Evolutionary conservation across 2,797 vertebrate species (phyloP), one percentile per base, ranked within the genome.

Genomic region (Esox lucius): DNA sequence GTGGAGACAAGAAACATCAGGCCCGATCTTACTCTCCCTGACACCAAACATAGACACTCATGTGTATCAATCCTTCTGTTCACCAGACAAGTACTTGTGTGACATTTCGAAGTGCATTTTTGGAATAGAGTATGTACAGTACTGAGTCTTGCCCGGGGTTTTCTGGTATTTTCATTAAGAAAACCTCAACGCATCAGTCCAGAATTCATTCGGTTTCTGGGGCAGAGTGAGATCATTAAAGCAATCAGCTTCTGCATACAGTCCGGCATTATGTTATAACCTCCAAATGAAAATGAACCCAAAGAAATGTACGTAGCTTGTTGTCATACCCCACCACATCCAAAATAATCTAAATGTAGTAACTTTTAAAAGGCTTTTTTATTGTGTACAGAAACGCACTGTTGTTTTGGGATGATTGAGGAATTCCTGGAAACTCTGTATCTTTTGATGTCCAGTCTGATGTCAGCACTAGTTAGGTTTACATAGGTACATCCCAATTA

Each of bases 401-500:
- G 80, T 83, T 84, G 81, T 68, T 35, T 0, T 82, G 82, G 86
- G 81, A 85, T 74, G 85, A 81, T 79, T 48, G 24, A 12, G 69
- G 13, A 83, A 67, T 71, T 48, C 26, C 19, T 12, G 16, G 9
- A 64, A 39, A 48, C 22, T 71, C 12, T 69, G 42, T 42, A 4
- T 88, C 83, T 91, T 84, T 61, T 86, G 87, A 91, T 88, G 87
- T 85, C 76, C 72, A 68, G 81, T 85, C 81, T 71, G 72, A 77
- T 80, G 77, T 80, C 79, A 72, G 83, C 75, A 85, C 77, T 79
- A 88, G 89, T 87, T 87, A 89, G 91, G 89, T 93, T 93, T 90
- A 84, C 85, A 87, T 87, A 87, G 85, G 83, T 84, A 86, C 84
- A 83, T 70, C 73, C 83, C 86, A 81, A 88, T 83, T 88, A 87